Evolutionary conservation across 1,140 invertebrate species (phyloP).

Genomic region (Chironomus tepperi): DNA sequence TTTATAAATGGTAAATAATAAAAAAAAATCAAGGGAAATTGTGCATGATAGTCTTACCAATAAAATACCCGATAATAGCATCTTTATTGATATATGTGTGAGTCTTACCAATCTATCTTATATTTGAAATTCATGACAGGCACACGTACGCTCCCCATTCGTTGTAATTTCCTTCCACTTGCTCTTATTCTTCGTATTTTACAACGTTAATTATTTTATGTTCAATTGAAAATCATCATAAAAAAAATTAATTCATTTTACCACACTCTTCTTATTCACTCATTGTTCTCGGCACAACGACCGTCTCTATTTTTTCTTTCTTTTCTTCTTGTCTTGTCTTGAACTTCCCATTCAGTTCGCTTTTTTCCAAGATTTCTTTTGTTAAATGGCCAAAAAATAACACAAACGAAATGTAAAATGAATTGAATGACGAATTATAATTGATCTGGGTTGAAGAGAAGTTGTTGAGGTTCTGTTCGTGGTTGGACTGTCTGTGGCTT

Average conservation of each 20-base stretch:
- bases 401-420: too few relatives aligned
- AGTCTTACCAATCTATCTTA: not conserved
- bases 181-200: not conserved
- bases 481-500: too few relatives aligned
- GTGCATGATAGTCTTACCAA: too few relatives aligned
- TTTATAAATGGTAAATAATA: too few relatives aligned
- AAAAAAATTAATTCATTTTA: constrained; percentile 23
- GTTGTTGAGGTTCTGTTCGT: not conserved
- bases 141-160: not conserved
- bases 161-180: not conserved
- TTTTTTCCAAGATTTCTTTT: not conserved
- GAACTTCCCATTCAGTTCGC: not conserved
- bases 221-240: constrained; percentile 23
- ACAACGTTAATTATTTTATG: constrained; percentile 19
- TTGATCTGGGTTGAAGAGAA: not conserved
- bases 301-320: not conserved
- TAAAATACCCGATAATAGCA: too few relatives aligned
- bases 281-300: constrained; percentile 11
- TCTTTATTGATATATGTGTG: too few relatives aligned
- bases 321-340: not conserved
- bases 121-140: not conserved
- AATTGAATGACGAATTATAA: not conserved
- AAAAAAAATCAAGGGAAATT: too few relatives aligned
- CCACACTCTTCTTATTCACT: constrained; percentile 14
- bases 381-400: not conserved